Conservation (phyloP, 2,797 vertebrate species). For the Cryptoblepharus egeriae region DNA sequence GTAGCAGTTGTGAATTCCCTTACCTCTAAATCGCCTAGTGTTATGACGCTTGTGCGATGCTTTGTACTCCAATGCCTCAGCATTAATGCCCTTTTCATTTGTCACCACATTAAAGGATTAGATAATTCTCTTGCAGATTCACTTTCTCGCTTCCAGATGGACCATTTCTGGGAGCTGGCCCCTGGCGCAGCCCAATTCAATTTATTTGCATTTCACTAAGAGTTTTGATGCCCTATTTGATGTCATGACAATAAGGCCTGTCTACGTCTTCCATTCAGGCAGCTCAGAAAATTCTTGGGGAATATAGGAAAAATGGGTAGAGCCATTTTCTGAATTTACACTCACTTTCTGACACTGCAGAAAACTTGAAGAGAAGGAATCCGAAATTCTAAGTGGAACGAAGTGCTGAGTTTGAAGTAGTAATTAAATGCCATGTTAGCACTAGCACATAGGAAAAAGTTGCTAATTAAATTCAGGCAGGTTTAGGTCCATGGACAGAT, state of each 20-base stretch:
- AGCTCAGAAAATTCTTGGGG: not conserved
- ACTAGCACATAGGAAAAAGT: slow-evolving; percentile 77
- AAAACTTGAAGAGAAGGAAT: slow-evolving; percentile 7
- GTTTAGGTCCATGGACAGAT: slow-evolving; percentile 77
- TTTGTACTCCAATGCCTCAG: too few species aligned
- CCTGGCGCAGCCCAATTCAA: not conserved
- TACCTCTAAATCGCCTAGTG: too few species aligned
- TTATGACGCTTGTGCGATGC: too few species aligned
- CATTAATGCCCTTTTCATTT: too few species aligned
- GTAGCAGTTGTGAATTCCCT: too few species aligned
- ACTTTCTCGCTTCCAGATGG: too few species aligned
- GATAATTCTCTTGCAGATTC: too few species aligned
- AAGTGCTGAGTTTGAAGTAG: slow-evolving; percentile 68
- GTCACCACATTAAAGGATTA: too few species aligned
- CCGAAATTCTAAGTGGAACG: slow-evolving; percentile 50
- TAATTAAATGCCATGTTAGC: slow-evolving; percentile 83
- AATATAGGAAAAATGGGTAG: not conserved
- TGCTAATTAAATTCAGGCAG: slow-evolving; percentile 85
- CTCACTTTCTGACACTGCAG: not conserved
- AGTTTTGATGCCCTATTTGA: not conserved
- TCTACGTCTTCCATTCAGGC: not conserved
- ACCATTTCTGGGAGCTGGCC: too few species aligned
- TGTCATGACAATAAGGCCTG: not conserved
- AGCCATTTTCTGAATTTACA: too few species aligned
- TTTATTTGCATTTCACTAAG: not conserved